Conservation (phyloP, 2,888 invertebrate genomes). For the Ametastegia equiseti region DNA sequence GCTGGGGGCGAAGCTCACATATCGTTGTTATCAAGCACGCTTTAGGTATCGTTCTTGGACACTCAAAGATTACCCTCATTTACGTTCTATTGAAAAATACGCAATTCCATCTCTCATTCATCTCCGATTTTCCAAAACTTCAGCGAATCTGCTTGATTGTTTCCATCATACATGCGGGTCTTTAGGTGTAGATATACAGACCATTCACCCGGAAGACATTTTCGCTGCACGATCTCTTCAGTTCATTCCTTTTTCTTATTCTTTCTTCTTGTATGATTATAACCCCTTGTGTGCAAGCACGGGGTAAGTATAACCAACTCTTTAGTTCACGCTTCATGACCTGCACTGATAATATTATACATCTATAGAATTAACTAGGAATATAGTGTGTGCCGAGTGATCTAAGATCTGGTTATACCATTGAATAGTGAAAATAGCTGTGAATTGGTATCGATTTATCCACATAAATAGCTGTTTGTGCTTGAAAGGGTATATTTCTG, state of each 20-base stretch:
- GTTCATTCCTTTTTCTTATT: not conserved
- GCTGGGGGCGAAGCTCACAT: constrained; percentile 32
- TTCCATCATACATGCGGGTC: not conserved
- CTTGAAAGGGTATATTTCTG: constrained; percentile 2
- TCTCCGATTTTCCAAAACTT: not conserved
- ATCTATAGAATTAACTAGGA: not conserved
- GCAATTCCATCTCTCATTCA: constrained; percentile 9
- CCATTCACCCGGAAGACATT: not conserved
- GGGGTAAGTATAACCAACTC: too few species aligned
- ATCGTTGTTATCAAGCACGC: not conserved
- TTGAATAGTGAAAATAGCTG: constrained; percentile 8
- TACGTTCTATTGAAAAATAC: constrained; percentile 19
- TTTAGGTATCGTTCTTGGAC: not conserved
- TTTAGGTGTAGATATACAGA: not conserved
- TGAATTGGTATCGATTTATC: constrained; percentile 23
- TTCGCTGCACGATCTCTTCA: not conserved
- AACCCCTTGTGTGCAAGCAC: too few species aligned
- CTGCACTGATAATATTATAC: too few species aligned
- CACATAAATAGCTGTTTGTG: not conserved
- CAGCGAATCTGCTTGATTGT: not conserved
- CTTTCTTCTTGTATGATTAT: too few species aligned
- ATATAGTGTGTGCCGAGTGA: not conserved
- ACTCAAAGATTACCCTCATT: constrained; percentile 20
- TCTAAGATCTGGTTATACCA: not conserved
- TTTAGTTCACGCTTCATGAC: too few species aligned